A percentile compares a stretch with the other conserved stretches of the same genome.
These are phyloP conservation scores for Lepidotrigona ventralis DNA, from an alignment of 1,140 invertebrate genomes.

Conservation along the genomic window DNA sequence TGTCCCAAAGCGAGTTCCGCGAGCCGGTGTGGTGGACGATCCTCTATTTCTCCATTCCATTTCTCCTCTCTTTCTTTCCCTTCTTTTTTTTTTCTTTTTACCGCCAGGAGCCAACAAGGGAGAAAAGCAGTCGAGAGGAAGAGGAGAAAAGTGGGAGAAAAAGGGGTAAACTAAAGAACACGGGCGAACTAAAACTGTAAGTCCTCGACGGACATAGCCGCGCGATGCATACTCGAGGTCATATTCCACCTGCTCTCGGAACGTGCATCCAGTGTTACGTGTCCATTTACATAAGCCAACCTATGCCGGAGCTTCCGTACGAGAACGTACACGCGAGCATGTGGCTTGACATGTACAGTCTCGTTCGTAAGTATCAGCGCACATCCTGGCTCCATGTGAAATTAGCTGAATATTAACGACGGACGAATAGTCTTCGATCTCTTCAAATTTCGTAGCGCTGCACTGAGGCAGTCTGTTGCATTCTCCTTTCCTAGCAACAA, in stretches of 20 bases:
- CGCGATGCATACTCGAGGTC: conserved; percentile 34
- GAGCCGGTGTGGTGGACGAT: not conserved
- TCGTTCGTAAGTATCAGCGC: too few species aligned
- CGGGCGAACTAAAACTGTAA: conserved; percentile 26
- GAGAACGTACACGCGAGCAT: too few species aligned
- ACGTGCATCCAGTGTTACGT: conserved; percentile 61
- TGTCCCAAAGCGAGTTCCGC: conserved; percentile 4
- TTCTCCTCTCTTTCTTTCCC: too few species aligned
- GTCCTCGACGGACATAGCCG: not conserved
- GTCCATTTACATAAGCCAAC: conserved; percentile 62
- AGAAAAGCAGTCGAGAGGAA: too few species aligned
- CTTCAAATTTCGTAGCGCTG: too few species aligned
- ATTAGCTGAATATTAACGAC: too few species aligned
- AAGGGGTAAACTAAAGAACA: not conserved
- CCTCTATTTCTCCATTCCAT: not conserved
- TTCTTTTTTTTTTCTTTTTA: conserved; percentile 4
- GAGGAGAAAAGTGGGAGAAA: not conserved
- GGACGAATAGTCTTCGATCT: too few species aligned
- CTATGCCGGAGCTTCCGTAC: not conserved
- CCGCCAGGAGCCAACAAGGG: not conserved
- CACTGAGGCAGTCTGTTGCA: too few species aligned
- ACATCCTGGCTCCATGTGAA: too few species aligned
- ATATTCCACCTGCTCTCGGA: conserved; percentile 58
- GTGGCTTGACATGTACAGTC: not conserved
- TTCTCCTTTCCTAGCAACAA: too few species aligned